Evolutionary conservation across 2,888 invertebrate species (phyloP).

Genomic region (Caprella mutica): DNA sequence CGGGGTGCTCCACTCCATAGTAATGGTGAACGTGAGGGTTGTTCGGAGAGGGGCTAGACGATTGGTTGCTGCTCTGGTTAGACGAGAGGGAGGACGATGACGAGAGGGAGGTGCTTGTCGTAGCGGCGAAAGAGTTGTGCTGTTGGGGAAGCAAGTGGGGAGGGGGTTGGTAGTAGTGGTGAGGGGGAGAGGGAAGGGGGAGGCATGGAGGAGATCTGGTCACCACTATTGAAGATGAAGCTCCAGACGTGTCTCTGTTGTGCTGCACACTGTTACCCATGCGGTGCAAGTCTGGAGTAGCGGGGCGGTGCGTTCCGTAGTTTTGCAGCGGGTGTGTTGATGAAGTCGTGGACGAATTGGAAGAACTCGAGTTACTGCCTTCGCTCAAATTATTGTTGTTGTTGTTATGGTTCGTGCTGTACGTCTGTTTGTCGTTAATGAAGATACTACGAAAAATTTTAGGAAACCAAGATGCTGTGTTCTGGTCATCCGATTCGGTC

Average conservation of each 20-base stretch:
- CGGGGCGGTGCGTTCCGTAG: background rate
- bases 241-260: background rate
- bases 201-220: conserved; percentile 4
- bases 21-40: conserved; percentile 30
- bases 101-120: conserved; percentile 15
- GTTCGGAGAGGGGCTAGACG: conserved; percentile 12
- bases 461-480: conserved; percentile 29
- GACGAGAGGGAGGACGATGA: conserved; percentile 15
- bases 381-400: conserved; percentile 4
- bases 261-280: background rate
- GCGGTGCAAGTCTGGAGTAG: conserved; percentile 8
- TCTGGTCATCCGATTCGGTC: too few species aligned
- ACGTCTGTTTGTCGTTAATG: conserved; percentile 33
- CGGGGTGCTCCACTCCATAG: conserved; percentile 10
- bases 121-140: conserved; percentile 12
- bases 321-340: conserved; percentile 5
- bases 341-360: conserved; percentile 5
- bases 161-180: conserved; percentile 14
- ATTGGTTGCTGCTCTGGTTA: background rate
- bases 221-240: background rate
- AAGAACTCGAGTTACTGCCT: background rate
- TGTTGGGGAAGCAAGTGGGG: conserved; percentile 15
- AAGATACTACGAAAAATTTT: conserved; percentile 29
- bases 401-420: conserved; percentile 34
- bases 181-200: conserved; percentile 10